Percentiles rank a stretch among this genome's conserved stretches.
These are phyloP conservation scores for Chaetodon trifascialis DNA, from an alignment of 2,113 vertebrate genomes.

Conservation along the genomic window DNA sequence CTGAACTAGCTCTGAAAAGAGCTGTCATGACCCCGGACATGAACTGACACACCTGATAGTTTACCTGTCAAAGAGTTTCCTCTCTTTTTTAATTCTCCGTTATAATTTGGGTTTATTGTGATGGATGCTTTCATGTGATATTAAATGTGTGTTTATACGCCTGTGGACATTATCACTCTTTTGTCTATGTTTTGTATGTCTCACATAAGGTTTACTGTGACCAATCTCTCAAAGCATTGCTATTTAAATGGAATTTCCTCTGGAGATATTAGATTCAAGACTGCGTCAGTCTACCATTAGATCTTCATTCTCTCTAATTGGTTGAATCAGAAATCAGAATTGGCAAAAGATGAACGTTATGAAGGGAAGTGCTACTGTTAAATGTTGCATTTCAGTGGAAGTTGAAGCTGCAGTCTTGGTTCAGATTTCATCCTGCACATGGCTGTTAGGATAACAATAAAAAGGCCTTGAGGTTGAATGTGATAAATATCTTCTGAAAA, in stretches of 20 bases:
- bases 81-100: slow-evolving; percentile 50
- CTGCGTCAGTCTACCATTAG: not conserved
- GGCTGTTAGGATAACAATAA: slow-evolving; percentile 66
- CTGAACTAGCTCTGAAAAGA: slow-evolving; percentile 56
- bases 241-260: slow-evolving; percentile 25
- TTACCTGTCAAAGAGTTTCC: slow-evolving; percentile 60
- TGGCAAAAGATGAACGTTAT: slow-evolving; percentile 9
- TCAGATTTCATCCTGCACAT: slow-evolving; percentile 35
- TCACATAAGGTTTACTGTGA: not conserved
- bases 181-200: slow-evolving; percentile 9
- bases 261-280: not conserved
- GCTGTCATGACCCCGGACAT: slow-evolving; percentile 59
- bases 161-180: slow-evolving; percentile 15
- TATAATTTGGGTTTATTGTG: slow-evolving; percentile 18
- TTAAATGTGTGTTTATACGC: slow-evolving; percentile 32
- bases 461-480: slow-evolving; percentile 63
- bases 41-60: slow-evolving; percentile 54
- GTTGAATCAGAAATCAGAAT: not conserved
- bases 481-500: slow-evolving; percentile 62
- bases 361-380: slow-evolving; percentile 12
- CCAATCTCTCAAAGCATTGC: slow-evolving; percentile 17
- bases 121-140: slow-evolving; percentile 39
- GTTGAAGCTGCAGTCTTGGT: slow-evolving; percentile 23
- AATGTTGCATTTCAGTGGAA: slow-evolving; percentile 24
- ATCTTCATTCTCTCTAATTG: slow-evolving; percentile 2